Evolutionary conservation across 2,113 vertebrate species (phyloP).

Genomic region (Etheostoma cragini): DNA sequence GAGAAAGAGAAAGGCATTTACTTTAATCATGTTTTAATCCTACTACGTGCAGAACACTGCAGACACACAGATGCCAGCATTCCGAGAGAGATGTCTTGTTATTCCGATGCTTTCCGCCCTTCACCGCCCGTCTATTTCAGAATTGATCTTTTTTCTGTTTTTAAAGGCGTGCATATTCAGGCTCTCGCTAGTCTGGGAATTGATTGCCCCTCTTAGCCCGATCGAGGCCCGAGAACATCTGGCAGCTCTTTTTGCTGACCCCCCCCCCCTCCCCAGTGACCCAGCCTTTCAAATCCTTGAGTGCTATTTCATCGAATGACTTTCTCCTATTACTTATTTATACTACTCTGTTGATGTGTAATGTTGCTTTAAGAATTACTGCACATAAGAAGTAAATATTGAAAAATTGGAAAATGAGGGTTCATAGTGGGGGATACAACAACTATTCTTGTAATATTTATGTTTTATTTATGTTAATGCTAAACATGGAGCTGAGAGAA

Average conservation of each 20-base stretch:
- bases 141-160: neutral
- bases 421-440: neutral
- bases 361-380: neutral
- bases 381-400: neutral
- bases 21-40: no score
- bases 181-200: neutral
- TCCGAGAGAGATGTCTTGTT: slow-evolving; percentile 4
- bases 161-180: neutral
- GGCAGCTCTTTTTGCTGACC: neutral
- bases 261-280: neutral
- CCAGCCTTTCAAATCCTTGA: neutral
- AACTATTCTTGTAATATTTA: neutral
- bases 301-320: neutral
- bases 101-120: neutral
- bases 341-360: neutral
- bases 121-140: slow-evolving; percentile 5
- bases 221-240: neutral
- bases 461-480: neutral
- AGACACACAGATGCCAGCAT: no score
- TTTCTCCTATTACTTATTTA: neutral
- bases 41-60: neutral
- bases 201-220: neutral
- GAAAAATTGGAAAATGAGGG: neutral
- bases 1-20: no score
- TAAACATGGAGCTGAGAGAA: neutral